Evolutionary conservation across 2,888 invertebrate species (phyloP).

Genomic region (Volucella zonaria): DNA sequence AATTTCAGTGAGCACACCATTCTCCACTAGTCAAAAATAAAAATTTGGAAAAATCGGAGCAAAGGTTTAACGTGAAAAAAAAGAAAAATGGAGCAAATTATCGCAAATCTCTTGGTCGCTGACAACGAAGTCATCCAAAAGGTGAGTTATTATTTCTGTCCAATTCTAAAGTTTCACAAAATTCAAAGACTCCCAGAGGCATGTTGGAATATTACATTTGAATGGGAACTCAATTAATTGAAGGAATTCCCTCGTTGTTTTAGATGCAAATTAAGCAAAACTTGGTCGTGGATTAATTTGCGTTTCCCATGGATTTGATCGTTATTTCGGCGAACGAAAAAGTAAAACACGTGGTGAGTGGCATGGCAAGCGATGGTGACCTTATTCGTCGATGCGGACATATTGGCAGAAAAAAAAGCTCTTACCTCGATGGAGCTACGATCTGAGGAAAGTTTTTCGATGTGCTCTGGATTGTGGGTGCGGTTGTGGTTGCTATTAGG

Average conservation of each 20-base stretch:
- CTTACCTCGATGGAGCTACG: constrained; percentile 4
- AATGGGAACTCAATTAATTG: too few species aligned
- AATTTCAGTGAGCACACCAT: constrained; percentile 57
- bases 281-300: neutral
- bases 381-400: constrained; percentile 60
- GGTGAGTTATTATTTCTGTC: constrained; percentile 81
- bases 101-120: constrained; percentile 85
- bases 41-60: neutral
- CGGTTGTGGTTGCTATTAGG: constrained; percentile 38
- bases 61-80: constrained; percentile 20
- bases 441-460: constrained; percentile 44
- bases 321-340: constrained; percentile 15
- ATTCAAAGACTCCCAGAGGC: too few species aligned
- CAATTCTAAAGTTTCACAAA: neutral
- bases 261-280: too few species aligned
- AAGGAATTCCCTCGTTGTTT: too few species aligned
- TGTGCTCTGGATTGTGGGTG: constrained; percentile 22
- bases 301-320: constrained; percentile 3
- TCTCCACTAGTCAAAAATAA: constrained; percentile 31
- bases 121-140: constrained; percentile 85
- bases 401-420: constrained; percentile 60
- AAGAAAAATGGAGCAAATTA: constrained; percentile 85
- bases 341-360: constrained; percentile 63
- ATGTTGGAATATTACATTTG: too few species aligned
- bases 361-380: constrained; percentile 58